phyloP scores from a whole-genome alignment of 2,113 vertebrate genomes.

The Leptocoma aspasia region DNA sequence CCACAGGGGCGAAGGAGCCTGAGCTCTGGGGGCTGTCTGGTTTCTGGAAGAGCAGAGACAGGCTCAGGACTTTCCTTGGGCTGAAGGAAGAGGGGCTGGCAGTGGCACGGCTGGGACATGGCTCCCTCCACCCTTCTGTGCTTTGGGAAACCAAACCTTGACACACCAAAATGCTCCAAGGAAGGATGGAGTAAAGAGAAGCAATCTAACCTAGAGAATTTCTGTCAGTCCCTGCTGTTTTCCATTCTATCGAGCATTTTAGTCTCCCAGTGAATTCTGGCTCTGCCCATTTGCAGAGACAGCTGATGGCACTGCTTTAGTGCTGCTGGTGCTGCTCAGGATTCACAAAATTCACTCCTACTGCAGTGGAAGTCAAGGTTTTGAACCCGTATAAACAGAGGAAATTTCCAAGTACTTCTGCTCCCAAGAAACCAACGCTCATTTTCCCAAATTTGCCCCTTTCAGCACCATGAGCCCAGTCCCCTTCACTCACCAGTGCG shows the following conservation, averaged over 20 bases:
- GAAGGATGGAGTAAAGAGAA: not conserved
- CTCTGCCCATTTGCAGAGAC: not conserved
- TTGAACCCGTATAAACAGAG: not conserved
- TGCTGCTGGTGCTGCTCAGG: not conserved
- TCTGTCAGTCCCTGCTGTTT: not conserved
- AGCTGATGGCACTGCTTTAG: not conserved
- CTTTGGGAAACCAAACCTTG: not conserved
- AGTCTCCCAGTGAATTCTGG: not conserved
- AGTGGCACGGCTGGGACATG: not conserved
- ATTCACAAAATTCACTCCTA: not conserved
- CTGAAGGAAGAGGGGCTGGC: not conserved
- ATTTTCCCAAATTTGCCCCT: not conserved
- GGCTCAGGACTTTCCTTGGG: not conserved
- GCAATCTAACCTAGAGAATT: not conserved
- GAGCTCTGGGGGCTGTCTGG: slow-evolving; percentile 80
- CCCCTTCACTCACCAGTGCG: slow-evolving; percentile 69
- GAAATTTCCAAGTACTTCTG: not conserved
- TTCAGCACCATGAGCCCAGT: not conserved
- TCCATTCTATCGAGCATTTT: not conserved
- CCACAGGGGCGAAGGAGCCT: slow-evolving; percentile 83
- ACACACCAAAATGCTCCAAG: not conserved
- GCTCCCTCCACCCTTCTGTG: not conserved
- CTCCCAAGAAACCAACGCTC: not conserved
- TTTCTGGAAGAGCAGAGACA: slow-evolving; percentile 77
- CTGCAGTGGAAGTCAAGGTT: not conserved